These are phyloP conservation scores for Andrena bucephala DNA, from an alignment of 2,888 invertebrate species.

Conservation along the genomic window DNA sequence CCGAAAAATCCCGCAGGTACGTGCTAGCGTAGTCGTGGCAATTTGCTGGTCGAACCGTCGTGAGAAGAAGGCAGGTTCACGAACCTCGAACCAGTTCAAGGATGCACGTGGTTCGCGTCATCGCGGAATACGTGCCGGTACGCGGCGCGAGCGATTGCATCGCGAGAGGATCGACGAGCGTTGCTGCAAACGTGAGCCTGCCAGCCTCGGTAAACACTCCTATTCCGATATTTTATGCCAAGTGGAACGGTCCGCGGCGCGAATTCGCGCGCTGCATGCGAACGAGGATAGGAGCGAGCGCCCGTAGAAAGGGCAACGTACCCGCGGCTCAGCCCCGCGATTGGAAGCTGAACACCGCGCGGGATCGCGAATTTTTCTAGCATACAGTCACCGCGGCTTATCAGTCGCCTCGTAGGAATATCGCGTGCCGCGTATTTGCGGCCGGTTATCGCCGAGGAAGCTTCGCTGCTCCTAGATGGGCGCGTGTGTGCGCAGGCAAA, in stretches of 20 bases:
- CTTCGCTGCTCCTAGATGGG: neutral
- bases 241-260: slow-evolving; percentile 41
- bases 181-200: slow-evolving; percentile 19
- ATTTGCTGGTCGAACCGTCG: slow-evolving; percentile 51
- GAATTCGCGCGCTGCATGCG: slow-evolving; percentile 54
- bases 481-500: neutral
- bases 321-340: neutral
- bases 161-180: slow-evolving; percentile 48
- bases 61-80: slow-evolving; percentile 71
- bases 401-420: slow-evolving; percentile 2
- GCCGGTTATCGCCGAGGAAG: slow-evolving; percentile 3
- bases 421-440: neutral
- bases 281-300: slow-evolving; percentile 36
- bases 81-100: slow-evolving; percentile 79
- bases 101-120: slow-evolving; percentile 66
- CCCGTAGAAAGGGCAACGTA: slow-evolving; percentile 34
- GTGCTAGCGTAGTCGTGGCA: neutral
- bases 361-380: slow-evolving; percentile 10
- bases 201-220: slow-evolving; percentile 47
- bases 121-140: slow-evolving; percentile 40
- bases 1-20: neutral
- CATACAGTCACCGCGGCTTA: neutral
- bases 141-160: slow-evolving; percentile 55
- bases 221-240: slow-evolving; percentile 61
- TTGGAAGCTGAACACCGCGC: neutral